A percentile compares a stretch with the other conserved stretches of the same genome.
Conservation (phyloP, 2,797 vertebrate species). For the Girardinus metallicus region DNA sequence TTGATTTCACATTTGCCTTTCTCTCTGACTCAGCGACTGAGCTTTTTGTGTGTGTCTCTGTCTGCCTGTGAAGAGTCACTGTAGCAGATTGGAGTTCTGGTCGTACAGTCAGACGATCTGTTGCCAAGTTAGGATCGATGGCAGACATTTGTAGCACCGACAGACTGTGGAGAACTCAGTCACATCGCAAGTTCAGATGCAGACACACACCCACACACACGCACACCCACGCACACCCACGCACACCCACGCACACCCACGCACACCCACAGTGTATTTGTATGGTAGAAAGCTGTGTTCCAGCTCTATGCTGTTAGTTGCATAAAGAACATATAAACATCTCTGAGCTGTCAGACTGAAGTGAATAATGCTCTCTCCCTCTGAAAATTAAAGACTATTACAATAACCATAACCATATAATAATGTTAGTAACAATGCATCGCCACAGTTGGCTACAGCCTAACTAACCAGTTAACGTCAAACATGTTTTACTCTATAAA, state of each 20-base stretch:
- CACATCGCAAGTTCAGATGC: conserved; percentile 33
- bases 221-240: neutral
- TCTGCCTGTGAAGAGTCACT: conserved; percentile 36
- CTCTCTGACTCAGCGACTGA: conserved; percentile 8
- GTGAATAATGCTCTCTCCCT: neutral
- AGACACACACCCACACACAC: conserved; percentile 19
- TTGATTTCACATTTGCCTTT: neutral
- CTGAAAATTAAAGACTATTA: neutral
- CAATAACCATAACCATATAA: neutral
- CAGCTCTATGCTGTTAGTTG: conserved; percentile 6
- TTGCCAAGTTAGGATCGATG: conserved; percentile 67
- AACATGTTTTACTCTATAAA: neutral
- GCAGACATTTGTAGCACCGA: conserved; percentile 57
- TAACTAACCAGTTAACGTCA: neutral
- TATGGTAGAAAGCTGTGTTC: conserved; percentile 7
- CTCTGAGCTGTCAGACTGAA: conserved; percentile 8
- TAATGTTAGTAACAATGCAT: too few species aligned
- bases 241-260: conserved; percentile 6
- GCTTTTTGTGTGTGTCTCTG: conserved; percentile 24
- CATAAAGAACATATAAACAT: conserved; percentile 7
- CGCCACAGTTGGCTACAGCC: neutral
- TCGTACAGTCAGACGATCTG: conserved; percentile 46
- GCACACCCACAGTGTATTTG: conserved; percentile 34
- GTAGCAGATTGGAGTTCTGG: conserved; percentile 53
- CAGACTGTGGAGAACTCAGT: conserved; percentile 53